Conservation (phyloP, 2,888 invertebrate species). For the Stenotaenia linearis region DNA sequence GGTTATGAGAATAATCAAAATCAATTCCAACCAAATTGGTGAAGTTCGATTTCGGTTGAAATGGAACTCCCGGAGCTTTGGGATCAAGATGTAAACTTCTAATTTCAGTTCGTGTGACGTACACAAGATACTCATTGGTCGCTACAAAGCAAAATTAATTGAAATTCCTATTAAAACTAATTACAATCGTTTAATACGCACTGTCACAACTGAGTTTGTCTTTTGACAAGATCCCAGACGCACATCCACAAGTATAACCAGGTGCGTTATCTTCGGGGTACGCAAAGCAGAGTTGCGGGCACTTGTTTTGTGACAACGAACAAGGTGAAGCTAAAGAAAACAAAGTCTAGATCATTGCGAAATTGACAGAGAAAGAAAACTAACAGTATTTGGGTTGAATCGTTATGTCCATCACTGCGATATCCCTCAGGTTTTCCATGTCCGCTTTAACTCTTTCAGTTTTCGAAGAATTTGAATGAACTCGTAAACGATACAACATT, state of each 20-base stretch:
- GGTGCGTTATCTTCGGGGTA: slow-evolving; percentile 56
- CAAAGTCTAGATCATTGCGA: no score
- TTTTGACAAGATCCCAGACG: slow-evolving; percentile 70
- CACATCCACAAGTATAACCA: slow-evolving; percentile 76
- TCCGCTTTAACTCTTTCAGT: slow-evolving; percentile 73
- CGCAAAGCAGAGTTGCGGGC: slow-evolving; percentile 93
- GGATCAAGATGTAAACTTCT: slow-evolving; percentile 84
- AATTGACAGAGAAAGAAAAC: no score
- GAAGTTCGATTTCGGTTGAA: slow-evolving; percentile 70
- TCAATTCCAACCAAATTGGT: slow-evolving; percentile 93
- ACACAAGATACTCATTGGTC: slow-evolving; percentile 83
- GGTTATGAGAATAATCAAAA: slow-evolving; percentile 81
- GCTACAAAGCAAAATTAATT: slow-evolving; percentile 45
- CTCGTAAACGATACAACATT: slow-evolving; percentile 50
- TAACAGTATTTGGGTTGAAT: slow-evolving; percentile 63
- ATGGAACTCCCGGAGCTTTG: slow-evolving; percentile 71
- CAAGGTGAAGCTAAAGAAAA: slow-evolving; percentile 58
- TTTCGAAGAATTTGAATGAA: slow-evolving; percentile 56
- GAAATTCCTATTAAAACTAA: background rate
- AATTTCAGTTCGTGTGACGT: slow-evolving; percentile 89
- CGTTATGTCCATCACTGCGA: slow-evolving; percentile 80
- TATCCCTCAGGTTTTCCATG: slow-evolving; percentile 76
- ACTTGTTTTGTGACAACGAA: slow-evolving; percentile 53
- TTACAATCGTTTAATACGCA: slow-evolving; percentile 36
- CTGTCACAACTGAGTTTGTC: slow-evolving; percentile 63